phyloP scores from a whole-genome alignment of 1,140 invertebrate genomes.

The Nautilus pompilius region DNA sequence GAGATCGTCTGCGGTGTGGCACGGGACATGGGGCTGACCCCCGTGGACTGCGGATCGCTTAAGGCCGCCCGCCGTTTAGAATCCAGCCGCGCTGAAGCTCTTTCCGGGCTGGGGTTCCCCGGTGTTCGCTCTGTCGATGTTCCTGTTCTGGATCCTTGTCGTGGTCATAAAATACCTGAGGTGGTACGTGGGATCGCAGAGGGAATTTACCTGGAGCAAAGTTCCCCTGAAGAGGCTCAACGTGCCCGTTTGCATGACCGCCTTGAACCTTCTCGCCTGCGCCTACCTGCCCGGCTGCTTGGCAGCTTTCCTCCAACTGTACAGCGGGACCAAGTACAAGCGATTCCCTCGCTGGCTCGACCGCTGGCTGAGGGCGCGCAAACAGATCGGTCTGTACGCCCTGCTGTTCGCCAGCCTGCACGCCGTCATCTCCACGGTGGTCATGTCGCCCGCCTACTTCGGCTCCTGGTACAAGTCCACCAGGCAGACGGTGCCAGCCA shows the following conservation, averaged over 20 bases:
- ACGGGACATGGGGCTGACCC: conserved; percentile 36
- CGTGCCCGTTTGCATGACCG: conserved; percentile 47
- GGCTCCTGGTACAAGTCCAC: conserved; percentile 40
- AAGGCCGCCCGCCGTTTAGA: conserved; percentile 33
- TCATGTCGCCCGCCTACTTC: conserved; percentile 46
- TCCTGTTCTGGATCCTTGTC: conserved; percentile 43
- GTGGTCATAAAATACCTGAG: no score
- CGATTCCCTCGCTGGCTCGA: conserved; percentile 44
- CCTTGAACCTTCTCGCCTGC: conserved; percentile 38
- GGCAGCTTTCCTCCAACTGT: conserved; percentile 38
- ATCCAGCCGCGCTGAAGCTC: conserved; percentile 25
- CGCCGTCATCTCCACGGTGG: conserved; percentile 38
- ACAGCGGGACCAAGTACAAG: conserved; percentile 44
- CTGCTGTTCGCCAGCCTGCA: conserved; percentile 37
- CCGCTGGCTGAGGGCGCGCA: conserved; percentile 41
- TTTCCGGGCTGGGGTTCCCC: conserved; percentile 40
- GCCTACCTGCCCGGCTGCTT: conserved; percentile 42
- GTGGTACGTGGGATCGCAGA: no score
- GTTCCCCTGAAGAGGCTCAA: conserved; percentile 45
- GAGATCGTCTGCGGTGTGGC: conserved; percentile 28
- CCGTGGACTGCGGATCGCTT: conserved; percentile 35
- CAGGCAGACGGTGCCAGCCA: conserved; percentile 27
- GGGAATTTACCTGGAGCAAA: conserved; percentile 39
- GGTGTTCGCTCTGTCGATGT: conserved; percentile 37
- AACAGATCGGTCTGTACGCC: conserved; percentile 44